Conservation (phyloP, 2,888 invertebrate genomes). For the Eumacrocentrus americanus region DNA sequence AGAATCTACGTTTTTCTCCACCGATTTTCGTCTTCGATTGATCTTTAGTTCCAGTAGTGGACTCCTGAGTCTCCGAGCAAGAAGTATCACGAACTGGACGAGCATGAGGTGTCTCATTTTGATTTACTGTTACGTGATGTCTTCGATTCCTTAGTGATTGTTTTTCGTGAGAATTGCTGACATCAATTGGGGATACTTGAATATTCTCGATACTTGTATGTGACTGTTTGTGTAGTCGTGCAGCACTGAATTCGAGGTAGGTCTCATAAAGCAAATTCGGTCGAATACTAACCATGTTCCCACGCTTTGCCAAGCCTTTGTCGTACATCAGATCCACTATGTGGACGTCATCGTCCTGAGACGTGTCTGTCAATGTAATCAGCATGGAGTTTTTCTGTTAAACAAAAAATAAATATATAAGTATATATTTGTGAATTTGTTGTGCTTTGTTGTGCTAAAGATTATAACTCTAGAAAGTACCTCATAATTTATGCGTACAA, state of each 20-base stretch:
- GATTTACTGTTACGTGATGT: no score
- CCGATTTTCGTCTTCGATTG: no score
- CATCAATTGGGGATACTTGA: neutral
- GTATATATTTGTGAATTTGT: no score
- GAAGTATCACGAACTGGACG: neutral
- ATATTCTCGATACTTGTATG: neutral
- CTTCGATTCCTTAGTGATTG: no score
- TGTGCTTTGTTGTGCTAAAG: no score
- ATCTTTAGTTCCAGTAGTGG: neutral
- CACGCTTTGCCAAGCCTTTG: constrained; percentile 43
- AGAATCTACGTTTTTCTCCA: no score
- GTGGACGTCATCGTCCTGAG: constrained; percentile 45
- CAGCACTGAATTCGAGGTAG: no score
- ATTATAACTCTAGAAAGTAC: no score
- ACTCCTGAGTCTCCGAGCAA: neutral
- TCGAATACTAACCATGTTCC: constrained; percentile 54
- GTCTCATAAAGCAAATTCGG: constrained; percentile 42
- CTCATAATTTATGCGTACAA: constrained; percentile 38
- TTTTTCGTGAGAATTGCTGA: neutral
- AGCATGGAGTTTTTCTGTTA: constrained; percentile 52
- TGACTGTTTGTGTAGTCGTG: neutral
- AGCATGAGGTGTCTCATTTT: neutral
- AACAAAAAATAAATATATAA: no score
- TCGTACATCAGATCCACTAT: constrained; percentile 53
- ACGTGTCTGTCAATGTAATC: constrained; percentile 47